Evolutionary conservation across 2,113 vertebrate genomes (phyloP).

Genomic region (Alethe castanea): DNA sequence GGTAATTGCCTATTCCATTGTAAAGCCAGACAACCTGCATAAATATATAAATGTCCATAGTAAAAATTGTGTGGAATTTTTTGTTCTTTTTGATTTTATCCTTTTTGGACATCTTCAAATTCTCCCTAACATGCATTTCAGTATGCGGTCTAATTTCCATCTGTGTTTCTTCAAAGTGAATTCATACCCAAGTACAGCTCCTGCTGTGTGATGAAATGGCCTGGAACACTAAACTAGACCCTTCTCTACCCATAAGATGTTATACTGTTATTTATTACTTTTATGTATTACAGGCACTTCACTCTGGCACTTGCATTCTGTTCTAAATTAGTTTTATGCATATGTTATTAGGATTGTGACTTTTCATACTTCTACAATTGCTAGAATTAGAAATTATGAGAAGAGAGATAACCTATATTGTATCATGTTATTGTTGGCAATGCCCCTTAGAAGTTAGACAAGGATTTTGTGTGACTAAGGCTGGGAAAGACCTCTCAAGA

Average conservation of each 20-base stretch:
- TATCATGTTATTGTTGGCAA: not conserved
- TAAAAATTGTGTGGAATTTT: not conserved
- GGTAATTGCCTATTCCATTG: not conserved
- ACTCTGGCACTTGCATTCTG: not conserved
- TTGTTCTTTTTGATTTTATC: not conserved
- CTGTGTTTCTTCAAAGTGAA: not conserved
- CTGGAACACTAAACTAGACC: not conserved
- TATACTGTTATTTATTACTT: not conserved
- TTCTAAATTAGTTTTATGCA: not conserved
- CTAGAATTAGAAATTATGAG: not conserved
- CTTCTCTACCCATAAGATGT: not conserved
- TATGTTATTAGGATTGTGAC: not conserved
- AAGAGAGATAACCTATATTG: not conserved
- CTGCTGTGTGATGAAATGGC: not conserved
- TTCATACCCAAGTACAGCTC: not conserved
- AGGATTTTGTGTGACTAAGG: not conserved
- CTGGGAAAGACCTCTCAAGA: not conserved
- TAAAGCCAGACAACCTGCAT: not conserved
- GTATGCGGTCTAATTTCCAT: not conserved
- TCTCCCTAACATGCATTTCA: not conserved
- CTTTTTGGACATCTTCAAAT: not conserved
- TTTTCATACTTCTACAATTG: not conserved
- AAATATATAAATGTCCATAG: not conserved
- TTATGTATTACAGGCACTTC: not conserved
- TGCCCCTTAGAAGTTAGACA: not conserved